These are phyloP conservation scores for Pavo muticus DNA, from an alignment of 2,113 vertebrate species.

Conservation along the genomic window DNA sequence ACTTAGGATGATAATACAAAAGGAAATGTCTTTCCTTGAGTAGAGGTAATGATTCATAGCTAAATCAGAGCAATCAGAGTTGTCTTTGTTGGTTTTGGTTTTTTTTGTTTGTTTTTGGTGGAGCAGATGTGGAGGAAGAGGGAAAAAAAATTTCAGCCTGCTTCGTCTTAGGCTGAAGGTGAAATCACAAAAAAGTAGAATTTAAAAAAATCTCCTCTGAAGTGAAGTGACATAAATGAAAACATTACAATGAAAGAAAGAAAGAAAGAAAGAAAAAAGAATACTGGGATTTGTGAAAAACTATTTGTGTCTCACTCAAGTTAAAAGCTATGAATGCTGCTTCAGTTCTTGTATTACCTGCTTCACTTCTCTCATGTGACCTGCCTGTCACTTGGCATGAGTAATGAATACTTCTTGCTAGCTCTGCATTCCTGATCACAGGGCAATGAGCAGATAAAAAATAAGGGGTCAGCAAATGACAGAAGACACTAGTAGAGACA, in stretches of 20 bases:
- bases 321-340: background rate
- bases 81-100: too few species aligned
- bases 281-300: background rate
- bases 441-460: background rate
- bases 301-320: background rate
- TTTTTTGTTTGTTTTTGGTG: background rate
- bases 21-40: background rate
- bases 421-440: background rate
- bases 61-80: background rate
- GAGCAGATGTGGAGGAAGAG: background rate
- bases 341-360: background rate
- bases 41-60: background rate
- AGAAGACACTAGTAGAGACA: background rate
- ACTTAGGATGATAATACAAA: background rate
- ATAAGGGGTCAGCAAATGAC: background rate
- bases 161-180: background rate
- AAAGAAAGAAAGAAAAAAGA: background rate
- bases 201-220: background rate
- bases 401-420: background rate
- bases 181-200: fast-evolving
- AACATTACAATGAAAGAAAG: background rate
- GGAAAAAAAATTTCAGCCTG: background rate
- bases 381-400: background rate
- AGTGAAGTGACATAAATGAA: background rate
- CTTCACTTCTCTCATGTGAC: background rate